These are phyloP conservation scores for Lasiommata megera DNA, from an alignment of 2,888 invertebrate species.

Conservation along the genomic window DNA sequence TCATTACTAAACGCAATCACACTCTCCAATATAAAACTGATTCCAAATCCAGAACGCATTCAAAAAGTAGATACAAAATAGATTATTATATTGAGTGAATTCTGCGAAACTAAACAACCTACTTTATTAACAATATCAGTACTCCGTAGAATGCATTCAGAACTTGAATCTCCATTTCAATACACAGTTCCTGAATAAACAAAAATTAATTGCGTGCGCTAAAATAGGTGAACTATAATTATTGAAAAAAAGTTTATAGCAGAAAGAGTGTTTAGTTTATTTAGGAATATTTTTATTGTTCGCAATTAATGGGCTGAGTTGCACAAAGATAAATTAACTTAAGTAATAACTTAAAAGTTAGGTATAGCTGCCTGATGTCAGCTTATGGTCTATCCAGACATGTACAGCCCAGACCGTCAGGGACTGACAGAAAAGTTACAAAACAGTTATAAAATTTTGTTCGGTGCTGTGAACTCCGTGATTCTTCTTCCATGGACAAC, in stretches of 20 bases:
- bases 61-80: background rate
- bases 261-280: background rate
- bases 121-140: too few species aligned
- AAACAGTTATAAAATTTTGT: too few species aligned
- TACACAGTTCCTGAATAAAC: background rate
- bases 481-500: too few species aligned
- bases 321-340: background rate
- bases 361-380: background rate
- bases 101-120: too few species aligned
- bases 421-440: too few species aligned
- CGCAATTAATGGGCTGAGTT: background rate
- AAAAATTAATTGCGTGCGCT: background rate
- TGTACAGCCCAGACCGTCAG: background rate
- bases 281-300: background rate
- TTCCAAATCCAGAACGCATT: constrained; percentile 2
- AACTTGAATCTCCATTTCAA: background rate
- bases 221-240: constrained; percentile 12
- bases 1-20: constrained; percentile 19
- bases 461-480: too few species aligned
- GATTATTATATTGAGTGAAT: too few species aligned
- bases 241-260: constrained; percentile 8
- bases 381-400: background rate
- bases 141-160: background rate
- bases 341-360: background rate
- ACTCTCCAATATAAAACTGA: constrained; percentile 10